phyloP scores from a whole-genome alignment of 2,888 invertebrate species.

The Pristionchus exspectatus region DNA sequence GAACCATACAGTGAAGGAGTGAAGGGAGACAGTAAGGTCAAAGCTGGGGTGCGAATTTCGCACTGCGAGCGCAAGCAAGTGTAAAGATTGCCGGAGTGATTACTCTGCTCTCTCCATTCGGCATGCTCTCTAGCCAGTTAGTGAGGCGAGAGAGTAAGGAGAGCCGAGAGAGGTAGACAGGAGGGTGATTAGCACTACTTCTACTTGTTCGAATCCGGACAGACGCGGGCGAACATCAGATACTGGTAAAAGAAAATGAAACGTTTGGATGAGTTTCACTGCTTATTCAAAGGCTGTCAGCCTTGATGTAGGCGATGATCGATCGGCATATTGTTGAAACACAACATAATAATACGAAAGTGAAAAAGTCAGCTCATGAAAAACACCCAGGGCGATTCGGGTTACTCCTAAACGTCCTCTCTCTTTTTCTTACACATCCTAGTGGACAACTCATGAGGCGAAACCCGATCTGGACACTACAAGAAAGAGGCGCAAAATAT shows the following conservation, averaged over 20 bases:
- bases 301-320: neutral
- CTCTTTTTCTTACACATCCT: slow-evolving; percentile 1
- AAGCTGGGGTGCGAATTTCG: neutral
- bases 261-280: too few species aligned
- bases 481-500: neutral
- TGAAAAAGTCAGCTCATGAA: neutral
- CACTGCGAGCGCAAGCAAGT: neutral
- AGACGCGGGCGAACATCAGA: neutral
- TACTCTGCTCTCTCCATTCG: neutral
- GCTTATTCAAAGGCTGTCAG: neutral
- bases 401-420: neutral
- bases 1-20: neutral
- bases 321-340: neutral
- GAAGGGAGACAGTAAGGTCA: neutral
- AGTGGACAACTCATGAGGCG: neutral
- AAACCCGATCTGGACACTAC: neutral
- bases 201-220: neutral
- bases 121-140: neutral
- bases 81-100: slow-evolving; percentile 36
- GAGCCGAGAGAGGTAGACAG: neutral
- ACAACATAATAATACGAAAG: neutral
- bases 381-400: neutral
- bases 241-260: neutral
- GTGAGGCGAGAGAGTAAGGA: neutral
- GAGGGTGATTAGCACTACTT: neutral